Conservation (phyloP, 2,888 invertebrate genomes). For the Hesperia comma region DNA sequence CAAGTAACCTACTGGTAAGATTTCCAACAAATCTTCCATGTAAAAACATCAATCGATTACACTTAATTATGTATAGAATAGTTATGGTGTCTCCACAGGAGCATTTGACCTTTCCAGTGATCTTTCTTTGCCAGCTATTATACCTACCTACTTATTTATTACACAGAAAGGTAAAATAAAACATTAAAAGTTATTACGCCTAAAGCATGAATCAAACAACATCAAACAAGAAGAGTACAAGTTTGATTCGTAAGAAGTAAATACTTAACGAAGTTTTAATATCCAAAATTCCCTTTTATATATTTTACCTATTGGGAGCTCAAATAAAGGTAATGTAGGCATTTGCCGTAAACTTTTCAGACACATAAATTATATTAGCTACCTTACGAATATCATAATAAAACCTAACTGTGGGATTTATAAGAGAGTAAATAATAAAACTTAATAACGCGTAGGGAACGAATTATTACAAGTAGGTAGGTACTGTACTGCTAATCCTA, state of each 20-base stretch:
- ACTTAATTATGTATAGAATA: too few relatives aligned
- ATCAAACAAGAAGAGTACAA: neutral
- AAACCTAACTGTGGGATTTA: conserved; percentile 9
- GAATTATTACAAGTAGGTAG: neutral
- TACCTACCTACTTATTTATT: too few relatives aligned
- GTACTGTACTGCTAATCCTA: neutral
- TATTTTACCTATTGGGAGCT: conserved; percentile 20
- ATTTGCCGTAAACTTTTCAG: conserved; percentile 42
- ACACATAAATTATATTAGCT: conserved; percentile 41
- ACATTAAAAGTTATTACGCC: neutral
- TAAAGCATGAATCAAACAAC: neutral
- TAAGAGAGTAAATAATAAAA: conserved; percentile 5
- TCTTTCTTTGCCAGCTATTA: too few relatives aligned
- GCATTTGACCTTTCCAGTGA: too few relatives aligned
- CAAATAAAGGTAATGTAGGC: conserved; percentile 33
- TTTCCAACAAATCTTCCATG: too few relatives aligned
- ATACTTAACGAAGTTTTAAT: conserved; percentile 12
- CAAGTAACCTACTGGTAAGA: too few relatives aligned
- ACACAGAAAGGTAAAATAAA: too few relatives aligned
- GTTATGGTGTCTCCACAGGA: too few relatives aligned
- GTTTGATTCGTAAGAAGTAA: neutral
- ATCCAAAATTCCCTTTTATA: conserved; percentile 15
- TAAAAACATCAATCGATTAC: too few relatives aligned
- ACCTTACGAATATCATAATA: conserved; percentile 27
- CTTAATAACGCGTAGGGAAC: conserved; percentile 2